A percentile compares a stretch with the other conserved stretches of the same genome.
phyloP scores from a whole-genome alignment of 2,797 vertebrate genomes.

The Cynodonichthys magdalenae region DNA sequence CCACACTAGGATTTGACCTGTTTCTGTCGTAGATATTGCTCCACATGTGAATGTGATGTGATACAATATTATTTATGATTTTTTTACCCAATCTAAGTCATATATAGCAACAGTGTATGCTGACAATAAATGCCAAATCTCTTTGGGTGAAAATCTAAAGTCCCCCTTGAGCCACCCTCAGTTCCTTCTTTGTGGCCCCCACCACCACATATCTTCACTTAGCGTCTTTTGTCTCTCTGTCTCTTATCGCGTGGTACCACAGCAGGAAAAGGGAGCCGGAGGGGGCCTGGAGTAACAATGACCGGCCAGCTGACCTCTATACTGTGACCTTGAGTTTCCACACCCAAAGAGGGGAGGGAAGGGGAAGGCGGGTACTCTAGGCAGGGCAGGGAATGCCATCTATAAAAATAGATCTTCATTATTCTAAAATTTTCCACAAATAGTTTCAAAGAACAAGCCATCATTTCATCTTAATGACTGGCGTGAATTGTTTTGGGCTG shows the following conservation, averaged over 20 bases:
- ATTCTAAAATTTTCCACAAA: slow-evolving; percentile 79
- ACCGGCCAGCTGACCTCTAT: slow-evolving; percentile 85
- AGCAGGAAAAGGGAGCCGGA: slow-evolving; percentile 87
- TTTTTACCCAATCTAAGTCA: slow-evolving; percentile 15
- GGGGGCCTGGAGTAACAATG: slow-evolving; percentile 90
- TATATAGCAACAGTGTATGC: slow-evolving; percentile 2
- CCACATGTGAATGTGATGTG: slow-evolving; percentile 6
- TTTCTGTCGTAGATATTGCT: slow-evolving; percentile 21
- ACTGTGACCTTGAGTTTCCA: slow-evolving; percentile 90
- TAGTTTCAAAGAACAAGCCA: slow-evolving; percentile 81
- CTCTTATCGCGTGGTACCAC: slow-evolving; percentile 90
- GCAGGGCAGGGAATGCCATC: slow-evolving; percentile 78
- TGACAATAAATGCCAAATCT: slow-evolving; percentile 17
- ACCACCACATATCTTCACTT: slow-evolving; percentile 83
- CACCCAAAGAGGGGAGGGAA: slow-evolving; percentile 67
- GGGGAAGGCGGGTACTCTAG: slow-evolving; percentile 44
- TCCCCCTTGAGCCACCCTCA: slow-evolving; percentile 23
- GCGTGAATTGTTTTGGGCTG: slow-evolving; percentile 78
- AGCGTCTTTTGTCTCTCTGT: slow-evolving; percentile 89
- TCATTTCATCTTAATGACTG: slow-evolving; percentile 80
- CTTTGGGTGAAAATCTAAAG: slow-evolving; percentile 26
- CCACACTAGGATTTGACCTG: slow-evolving; percentile 13
- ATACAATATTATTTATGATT: slow-evolving; percentile 16
- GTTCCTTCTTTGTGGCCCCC: slow-evolving; percentile 48
- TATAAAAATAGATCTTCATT: slow-evolving; percentile 80